A percentile compares a stretch with the other conserved stretches of the same genome.
Conservation (phyloP, 64 coral and sea anemone species). For the Dendrophyllia cribrosa region DNA sequence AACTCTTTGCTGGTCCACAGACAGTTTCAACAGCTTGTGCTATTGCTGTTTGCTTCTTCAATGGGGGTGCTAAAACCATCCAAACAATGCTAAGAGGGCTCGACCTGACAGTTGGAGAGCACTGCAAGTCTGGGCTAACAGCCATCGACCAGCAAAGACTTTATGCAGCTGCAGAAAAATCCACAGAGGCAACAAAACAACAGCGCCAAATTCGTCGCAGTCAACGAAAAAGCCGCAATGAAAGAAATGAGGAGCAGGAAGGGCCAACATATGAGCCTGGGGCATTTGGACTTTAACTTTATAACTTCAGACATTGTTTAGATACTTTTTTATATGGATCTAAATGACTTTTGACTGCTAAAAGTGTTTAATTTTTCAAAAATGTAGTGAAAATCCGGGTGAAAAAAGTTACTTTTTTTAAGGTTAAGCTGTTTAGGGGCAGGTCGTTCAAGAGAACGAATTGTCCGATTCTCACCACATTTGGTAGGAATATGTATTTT, state of each 20-base stretch:
- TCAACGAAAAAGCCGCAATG: conserved; percentile 31
- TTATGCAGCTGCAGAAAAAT: conserved; percentile 41
- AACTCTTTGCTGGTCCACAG: conserved; percentile 44
- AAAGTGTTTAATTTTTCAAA: conserved; percentile 3
- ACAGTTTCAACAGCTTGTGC: conserved; percentile 48
- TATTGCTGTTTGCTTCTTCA: conserved; percentile 42
- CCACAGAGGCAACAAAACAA: conserved; percentile 25
- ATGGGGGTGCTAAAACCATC: conserved; percentile 46
- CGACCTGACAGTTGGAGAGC: conserved; percentile 32
- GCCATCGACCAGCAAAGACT: conserved; percentile 46
- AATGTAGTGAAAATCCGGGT: conserved; percentile 25
- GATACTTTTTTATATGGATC: conserved; percentile 12
- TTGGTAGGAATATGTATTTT: conserved; percentile 40
- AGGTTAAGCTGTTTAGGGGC: neutral
- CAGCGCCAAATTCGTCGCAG: conserved; percentile 27
- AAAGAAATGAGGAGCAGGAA: conserved; percentile 58
- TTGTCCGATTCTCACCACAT: conserved; percentile 15
- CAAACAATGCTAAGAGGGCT: conserved; percentile 33
- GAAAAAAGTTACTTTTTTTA: conserved; percentile 43
- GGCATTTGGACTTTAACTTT: neutral
- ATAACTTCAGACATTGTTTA: neutral
- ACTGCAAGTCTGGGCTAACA: neutral
- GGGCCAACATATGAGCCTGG: conserved; percentile 60
- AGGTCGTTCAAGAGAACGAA: too few species aligned
- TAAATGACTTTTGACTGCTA: neutral